phyloP scores from a whole-genome alignment of 35 echinoderm and acorn worm genomes.

The Ophiothrix spiculata region DNA sequence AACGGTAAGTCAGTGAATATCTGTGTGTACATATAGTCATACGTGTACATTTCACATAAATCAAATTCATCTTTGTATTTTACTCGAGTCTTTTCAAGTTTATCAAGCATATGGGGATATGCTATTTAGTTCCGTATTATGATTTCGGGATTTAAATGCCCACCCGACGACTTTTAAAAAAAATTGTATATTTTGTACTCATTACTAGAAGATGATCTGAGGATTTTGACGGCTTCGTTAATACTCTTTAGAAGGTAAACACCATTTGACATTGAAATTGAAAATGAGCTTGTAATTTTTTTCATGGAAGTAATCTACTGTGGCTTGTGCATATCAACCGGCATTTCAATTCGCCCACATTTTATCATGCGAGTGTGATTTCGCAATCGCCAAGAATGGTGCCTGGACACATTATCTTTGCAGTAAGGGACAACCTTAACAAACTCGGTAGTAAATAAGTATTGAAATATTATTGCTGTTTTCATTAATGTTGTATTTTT shows the following conservation, averaged over 20 bases:
- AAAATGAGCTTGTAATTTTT: no score
- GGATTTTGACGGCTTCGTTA: no score
- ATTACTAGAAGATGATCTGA: no score
- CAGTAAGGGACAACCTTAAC: not conserved
- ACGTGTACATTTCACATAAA: no score
- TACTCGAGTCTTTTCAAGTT: not conserved
- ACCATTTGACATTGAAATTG: no score
- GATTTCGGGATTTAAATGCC: not conserved
- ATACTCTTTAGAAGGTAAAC: no score
- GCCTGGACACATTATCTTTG: not conserved
- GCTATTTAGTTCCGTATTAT: slow-evolving; percentile 1
- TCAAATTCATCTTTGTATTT: not conserved
- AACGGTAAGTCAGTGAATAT: not conserved
- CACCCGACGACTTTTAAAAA: not conserved
- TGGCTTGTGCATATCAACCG: no score
- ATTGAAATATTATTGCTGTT: not conserved
- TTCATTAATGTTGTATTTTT: not conserved
- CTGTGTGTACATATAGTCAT: no score
- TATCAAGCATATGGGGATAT: slow-evolving; percentile 2
- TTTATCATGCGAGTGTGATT: not conserved
- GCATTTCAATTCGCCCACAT: not conserved
- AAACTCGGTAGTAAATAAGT: not conserved
- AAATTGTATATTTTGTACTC: no score
- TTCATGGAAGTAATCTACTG: no score
- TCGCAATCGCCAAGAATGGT: not conserved